Conservation (phyloP, 2,113 vertebrate species). For the Tiliqua scincoides region DNA sequence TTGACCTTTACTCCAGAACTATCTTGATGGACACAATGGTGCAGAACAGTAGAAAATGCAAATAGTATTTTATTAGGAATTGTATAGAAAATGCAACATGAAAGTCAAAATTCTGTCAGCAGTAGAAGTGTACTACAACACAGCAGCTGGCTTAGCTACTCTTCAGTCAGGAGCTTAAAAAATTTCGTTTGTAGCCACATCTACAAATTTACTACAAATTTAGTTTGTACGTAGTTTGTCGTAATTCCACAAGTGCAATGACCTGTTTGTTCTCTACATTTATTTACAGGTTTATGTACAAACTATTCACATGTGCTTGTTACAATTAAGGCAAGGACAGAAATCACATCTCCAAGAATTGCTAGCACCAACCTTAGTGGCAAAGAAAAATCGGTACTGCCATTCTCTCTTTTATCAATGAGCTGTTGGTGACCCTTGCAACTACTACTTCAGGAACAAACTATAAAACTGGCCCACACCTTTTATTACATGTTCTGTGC, state of each 20-base stretch:
- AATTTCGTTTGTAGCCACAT: not conserved
- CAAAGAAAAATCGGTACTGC: not conserved
- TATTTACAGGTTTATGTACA: not conserved
- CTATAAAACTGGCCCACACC: too few relatives aligned
- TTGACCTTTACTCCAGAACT: not conserved
- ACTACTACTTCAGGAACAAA: not conserved
- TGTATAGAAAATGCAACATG: not conserved
- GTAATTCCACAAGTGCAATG: too few relatives aligned
- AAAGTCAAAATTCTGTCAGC: too few relatives aligned
- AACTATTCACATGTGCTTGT: not conserved
- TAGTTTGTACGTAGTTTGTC: too few relatives aligned
- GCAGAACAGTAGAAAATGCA: not conserved
- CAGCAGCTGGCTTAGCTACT: too few relatives aligned
- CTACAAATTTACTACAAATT: not conserved
- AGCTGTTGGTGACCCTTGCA: not conserved
- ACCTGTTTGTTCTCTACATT: not conserved
- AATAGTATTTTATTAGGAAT: not conserved
- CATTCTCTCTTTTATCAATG: not conserved
- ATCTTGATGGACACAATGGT: too few relatives aligned
- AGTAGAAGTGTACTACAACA: too few relatives aligned
- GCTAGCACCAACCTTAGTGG: too few relatives aligned
- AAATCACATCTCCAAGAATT: too few relatives aligned
- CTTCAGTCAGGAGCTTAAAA: too few relatives aligned
- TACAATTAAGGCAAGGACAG: too few relatives aligned
- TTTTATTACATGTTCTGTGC: too few relatives aligned